Evolutionary conservation across 2,113 vertebrate species (phyloP), one percentile per base, ranked within the genome.

Genomic region (Scomber colias): DNA sequence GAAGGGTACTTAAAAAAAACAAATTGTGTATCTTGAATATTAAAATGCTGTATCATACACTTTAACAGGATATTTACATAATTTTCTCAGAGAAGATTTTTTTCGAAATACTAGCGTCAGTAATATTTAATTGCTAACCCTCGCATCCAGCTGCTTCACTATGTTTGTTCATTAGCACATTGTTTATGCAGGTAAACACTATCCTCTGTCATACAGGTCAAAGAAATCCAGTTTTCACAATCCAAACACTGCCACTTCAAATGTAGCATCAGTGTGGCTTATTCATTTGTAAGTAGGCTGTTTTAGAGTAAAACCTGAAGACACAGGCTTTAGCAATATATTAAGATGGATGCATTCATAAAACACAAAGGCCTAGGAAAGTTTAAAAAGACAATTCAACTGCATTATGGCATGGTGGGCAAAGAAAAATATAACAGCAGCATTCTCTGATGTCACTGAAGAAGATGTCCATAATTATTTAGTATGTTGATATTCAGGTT

Each of bases 21-120:
- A 84, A 74, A 77, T 66, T 79, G 13, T 79, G 63, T 68, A 86
- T 73, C 27, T 71, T 73, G 73, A 89, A 83, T 79, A 73, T 85
- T 79, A 56, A 75, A 79, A 81, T 62, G 40, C 12, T 51, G 48
- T 74, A 31, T 48, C 45, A 30, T 51, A 65, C 27, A 60, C 61
- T 71, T 63, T 6, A 75, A 44, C 9, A 30, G 16, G 17, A 50
- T 46, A 79, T 81, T 87, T 57, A 76, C 75, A 79, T 85, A 54
- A 75, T 79, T 83, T 61, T 74, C 31, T 64, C 49, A 45, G 5
- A 3, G 69, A 71, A 84, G 30, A 60, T 40, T 48, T 75, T 77
- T 69, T 83, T 16, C 24, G 2, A 27, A 64, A 24, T 55, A 57
- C 40, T 15, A 11, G 16, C 64, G 50, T 77, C 60, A 14, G 19